Base-by-base conservation (phyloP, 1,140 invertebrate species). In the Hylyphantes graminicola region DNA sequence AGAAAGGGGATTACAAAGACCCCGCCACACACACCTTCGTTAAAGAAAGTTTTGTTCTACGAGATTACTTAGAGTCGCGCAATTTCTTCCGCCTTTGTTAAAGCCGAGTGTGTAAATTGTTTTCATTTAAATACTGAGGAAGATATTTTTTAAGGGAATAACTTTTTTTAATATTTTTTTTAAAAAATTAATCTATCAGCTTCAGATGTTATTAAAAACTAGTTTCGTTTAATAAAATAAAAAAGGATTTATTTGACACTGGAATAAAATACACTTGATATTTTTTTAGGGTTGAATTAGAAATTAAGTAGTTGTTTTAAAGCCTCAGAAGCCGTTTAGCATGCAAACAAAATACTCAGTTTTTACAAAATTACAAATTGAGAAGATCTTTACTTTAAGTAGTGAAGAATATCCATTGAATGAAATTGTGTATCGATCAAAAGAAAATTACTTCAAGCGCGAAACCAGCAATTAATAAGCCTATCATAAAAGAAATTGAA, bases 131-230 rank as follows among this genome's bases (percentile, higher is more conserved):
- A 74, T 81, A 35, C 51, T 65, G n/a, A n/a, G 79, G 50, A 61
- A 75, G 17, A 74, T 70, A 19, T 70, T 17, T 70, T 70, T 68
- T 10, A 53, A 12, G 2, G 12, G 5, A 13, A 59, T 9, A 13
- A 55, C 11, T 73, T 67, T 67, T 65, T 51, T 76, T 61, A 50
- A 15, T 21, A n/a, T 50, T 76, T 76, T n/a, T 50, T 76, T 76
- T 76, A 13, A 19, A 74, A 82, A 82, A 83, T 83, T 74, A 83
- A 74, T 83, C 68, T 55, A 83, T 83, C 80, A 83, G 72, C 57
- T 83, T 74, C 80, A 83, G 80, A 70, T 83, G 80, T 64, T 83
- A 61, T 74, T 74, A 74, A 74, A 74, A 74, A 74, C 55, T 21
- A 74, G 53, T 74, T 74, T 74, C 48, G 54, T 55, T 15, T 61